phyloP scores from a whole-genome alignment of 2,113 vertebrate species.

The Halichoeres trimaculatus region DNA sequence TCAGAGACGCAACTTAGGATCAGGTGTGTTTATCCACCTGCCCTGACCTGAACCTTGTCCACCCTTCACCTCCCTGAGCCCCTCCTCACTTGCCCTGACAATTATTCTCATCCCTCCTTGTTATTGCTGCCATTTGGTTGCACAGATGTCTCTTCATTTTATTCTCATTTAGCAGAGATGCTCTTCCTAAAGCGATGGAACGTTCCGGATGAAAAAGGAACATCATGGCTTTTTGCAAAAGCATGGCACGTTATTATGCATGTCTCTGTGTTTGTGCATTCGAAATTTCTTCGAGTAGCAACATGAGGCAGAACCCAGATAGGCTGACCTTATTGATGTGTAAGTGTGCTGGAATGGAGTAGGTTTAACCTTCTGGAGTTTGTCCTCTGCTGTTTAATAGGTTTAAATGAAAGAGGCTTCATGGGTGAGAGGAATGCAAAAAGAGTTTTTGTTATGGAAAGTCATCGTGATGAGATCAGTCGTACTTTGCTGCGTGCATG shows the following conservation, averaged over 20 bases:
- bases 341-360: conserved; percentile 28
- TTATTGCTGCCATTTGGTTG: conserved; percentile 2
- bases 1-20: conserved; percentile 2
- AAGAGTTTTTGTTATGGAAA: too few relatives aligned
- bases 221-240: conserved; percentile 6
- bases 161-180: conserved; percentile 10
- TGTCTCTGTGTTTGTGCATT: conserved; percentile 16
- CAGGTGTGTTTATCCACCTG: conserved; percentile 34
- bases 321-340: conserved; percentile 47
- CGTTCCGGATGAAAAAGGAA: background rate
- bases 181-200: conserved; percentile 6
- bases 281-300: background rate
- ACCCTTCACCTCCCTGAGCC: too few relatives aligned
- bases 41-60: too few relatives aligned
- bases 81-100: background rate
- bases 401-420: conserved; percentile 1
- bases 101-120: background rate
- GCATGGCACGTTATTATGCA: rapidly evolving
- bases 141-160: conserved; percentile 16
- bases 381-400: conserved; percentile 6
- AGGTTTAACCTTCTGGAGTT: conserved; percentile 24
- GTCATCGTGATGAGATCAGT: conserved; percentile 5
- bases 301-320: conserved; percentile 24
- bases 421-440: too few relatives aligned
- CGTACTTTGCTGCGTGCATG: background rate